Evolutionary conservation across 2,113 vertebrate species (phyloP).

Genomic region (Orycteropus afer): DNA sequence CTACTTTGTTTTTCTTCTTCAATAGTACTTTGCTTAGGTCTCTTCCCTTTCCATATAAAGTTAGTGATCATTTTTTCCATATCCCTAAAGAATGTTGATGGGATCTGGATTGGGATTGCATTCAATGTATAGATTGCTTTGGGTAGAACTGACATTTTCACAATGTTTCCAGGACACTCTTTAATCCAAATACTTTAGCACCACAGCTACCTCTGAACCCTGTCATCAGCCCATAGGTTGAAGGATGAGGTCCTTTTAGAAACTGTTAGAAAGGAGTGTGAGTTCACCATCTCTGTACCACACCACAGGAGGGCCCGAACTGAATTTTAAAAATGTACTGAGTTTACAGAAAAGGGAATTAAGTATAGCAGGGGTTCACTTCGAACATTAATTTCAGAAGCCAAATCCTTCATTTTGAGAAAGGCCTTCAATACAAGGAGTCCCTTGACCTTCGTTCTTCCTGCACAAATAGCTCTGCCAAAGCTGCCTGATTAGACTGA

Average conservation of each 20-base stretch:
- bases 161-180: constrained; percentile 2
- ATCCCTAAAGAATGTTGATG: too few relatives aligned
- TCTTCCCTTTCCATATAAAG: too few relatives aligned
- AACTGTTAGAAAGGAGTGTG: constrained; percentile 31
- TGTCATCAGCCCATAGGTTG: neutral
- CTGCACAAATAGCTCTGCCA: constrained; percentile 56
- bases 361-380: constrained; percentile 84
- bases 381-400: constrained; percentile 82
- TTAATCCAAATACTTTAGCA: constrained; percentile 34
- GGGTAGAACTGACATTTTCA: too few relatives aligned
- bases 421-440: constrained; percentile 72
- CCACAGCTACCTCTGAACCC: neutral
- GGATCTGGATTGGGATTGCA: too few relatives aligned
- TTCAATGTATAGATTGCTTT: too few relatives aligned
- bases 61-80: too few relatives aligned
- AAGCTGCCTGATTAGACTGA: neutral
- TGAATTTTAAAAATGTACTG: constrained; percentile 86
- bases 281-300: constrained; percentile 79
- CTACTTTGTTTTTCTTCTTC: too few relatives aligned
- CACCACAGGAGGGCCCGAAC: constrained; percentile 83
- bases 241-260: constrained; percentile 67
- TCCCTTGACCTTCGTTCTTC: constrained; percentile 69
- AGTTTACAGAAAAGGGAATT: constrained; percentile 87
- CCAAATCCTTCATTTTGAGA: constrained; percentile 79
- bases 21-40: too few relatives aligned